Evolutionary conservation across 2,797 vertebrate genomes (phyloP).

Genomic region (Coranthus polyacanthus): DNA sequence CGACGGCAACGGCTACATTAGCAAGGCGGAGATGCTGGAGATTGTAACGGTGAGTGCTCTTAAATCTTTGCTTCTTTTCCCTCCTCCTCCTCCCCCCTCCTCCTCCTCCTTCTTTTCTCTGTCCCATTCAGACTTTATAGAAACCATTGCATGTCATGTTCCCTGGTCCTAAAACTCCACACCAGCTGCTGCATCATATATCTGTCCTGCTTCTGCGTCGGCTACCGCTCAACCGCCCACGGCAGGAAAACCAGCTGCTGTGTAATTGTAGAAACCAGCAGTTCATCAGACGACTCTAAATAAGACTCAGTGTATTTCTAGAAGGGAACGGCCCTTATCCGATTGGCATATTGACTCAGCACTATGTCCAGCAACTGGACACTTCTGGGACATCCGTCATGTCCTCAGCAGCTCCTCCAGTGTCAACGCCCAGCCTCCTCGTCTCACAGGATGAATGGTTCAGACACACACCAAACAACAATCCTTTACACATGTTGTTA

Average conservation of each 20-base stretch:
- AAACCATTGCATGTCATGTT: constrained; percentile 9
- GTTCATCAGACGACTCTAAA: constrained; percentile 45
- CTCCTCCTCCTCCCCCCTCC: too few species aligned
- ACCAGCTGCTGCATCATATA: constrained; percentile 60
- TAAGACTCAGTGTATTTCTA: constrained; percentile 43
- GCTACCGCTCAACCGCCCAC: constrained; percentile 44
- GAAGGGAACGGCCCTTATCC: constrained; percentile 21
- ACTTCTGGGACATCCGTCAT: background rate
- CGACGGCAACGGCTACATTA: constrained; percentile 98
- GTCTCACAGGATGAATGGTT: constrained; percentile 27
- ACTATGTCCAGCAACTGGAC: constrained; percentile 22
- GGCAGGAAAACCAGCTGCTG: constrained; percentile 46
- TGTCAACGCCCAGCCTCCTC: background rate
- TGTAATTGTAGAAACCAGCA: constrained; percentile 66
- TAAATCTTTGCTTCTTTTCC: background rate
- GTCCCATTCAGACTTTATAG: background rate
- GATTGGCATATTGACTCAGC: constrained; percentile 49
- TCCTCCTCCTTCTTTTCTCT: too few species aligned
- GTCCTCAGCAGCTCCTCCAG: constrained; percentile 6
- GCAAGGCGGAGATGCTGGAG: constrained; percentile 98
- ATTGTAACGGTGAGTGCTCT: constrained; percentile 94
- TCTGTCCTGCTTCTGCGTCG: constrained; percentile 51
- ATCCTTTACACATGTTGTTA: constrained; percentile 51
- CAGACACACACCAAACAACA: constrained; percentile 17
- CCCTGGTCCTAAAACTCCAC: constrained; percentile 15